Base-by-base conservation (phyloP, 2,888 invertebrate genomes). In the Pandemis corylana region DNA sequence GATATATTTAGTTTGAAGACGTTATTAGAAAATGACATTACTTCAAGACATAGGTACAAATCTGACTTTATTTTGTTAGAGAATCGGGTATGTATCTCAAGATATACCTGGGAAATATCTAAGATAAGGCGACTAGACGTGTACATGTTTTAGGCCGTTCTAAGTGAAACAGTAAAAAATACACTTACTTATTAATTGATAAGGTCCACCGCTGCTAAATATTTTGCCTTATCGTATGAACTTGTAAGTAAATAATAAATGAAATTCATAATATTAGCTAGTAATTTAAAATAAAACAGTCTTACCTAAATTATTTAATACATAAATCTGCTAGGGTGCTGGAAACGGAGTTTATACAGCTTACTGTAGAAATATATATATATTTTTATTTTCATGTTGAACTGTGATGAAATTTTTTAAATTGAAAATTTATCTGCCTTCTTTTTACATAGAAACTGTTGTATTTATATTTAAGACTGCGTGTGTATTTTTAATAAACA, bases 371-470 rank as follows among this genome's bases (percentile, higher is more conserved):
- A 63, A 15, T 72, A 49, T 61, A 20, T 72, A 49, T 61, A 15
- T 59, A 5, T 74, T 13, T n/a, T 20, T 56, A 56, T 63, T 41
- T 63, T 56, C 46, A 67, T 15, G 36, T 44, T 66, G n/a, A 61
- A 46, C 67, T 67, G 76, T 76, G 72, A 76, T 76, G 64, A 72
- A 51, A 44, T 63, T 41, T 51, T 53, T 53, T 15, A 36, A 51
- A 51, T 13, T 20, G 42, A 20, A 15, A 10, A 72, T 69, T 63
- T 20, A 28, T 65, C 51, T 66, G 53, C 66, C 61, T 74, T 28
- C 7, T 65, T 56, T 36, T 56, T 65, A 71, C 51, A 41, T 41
- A 51, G 49, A 46, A 59, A 84, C 91, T 90, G 90, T 90, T 90
- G 90, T 84, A 82, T 80, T 79, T 74, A 73, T 70, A 71, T 68